Base-by-base conservation (phyloP, 2,888 invertebrate species). In the Adelphocoris suturalis region DNA sequence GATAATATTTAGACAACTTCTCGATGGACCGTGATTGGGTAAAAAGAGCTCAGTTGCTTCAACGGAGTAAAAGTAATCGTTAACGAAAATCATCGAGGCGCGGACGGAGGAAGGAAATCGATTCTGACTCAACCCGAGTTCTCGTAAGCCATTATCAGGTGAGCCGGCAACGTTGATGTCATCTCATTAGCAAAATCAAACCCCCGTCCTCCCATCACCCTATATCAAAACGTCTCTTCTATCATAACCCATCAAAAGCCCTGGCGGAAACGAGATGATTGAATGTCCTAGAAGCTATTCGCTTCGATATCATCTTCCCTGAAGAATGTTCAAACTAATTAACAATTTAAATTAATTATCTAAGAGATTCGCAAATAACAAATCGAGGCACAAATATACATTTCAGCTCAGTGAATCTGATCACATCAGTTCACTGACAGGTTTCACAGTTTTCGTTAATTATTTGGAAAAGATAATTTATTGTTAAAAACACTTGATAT, bases 1-100 rank as follows among this genome's bases (percentile, higher is more conserved):
- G 68, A 68, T 68, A 68, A 68, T 68, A 68, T 68, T 68, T 68
- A 23, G 68, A 68, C 68, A 68, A 23, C 68, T 23, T 23, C 23
- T 68, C 13, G 23, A 68, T 5, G 19, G 23, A 23, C 11, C 27
- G 11, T 19, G 61, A 68, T 68, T 68, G 68, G 68, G 23, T 23
- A 23, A 13, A 23, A 68, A 68, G 68, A 23, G 19, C 27, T 23
- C 27, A 27, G 68, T 19, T 68, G 23, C 27, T 23, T 68, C 23
- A 7, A 12, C 23, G 23, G 23, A 68, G 23, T 68, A 68, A 68
- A 68, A 68, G 68, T 68, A 19, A 23, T 68, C 68, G 68, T 68
- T 68, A 68, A 68, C 68, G 68, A 68, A 68, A 68, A 68, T 68
- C 68, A 23, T 3, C 23, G 68, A 19, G 12, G 37, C 37, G 37